A percentile compares a stretch with the other conserved stretches of the same genome.
phyloP scores from a whole-genome alignment of 2,797 vertebrate species.

The Rhynchotus rufescens region DNA sequence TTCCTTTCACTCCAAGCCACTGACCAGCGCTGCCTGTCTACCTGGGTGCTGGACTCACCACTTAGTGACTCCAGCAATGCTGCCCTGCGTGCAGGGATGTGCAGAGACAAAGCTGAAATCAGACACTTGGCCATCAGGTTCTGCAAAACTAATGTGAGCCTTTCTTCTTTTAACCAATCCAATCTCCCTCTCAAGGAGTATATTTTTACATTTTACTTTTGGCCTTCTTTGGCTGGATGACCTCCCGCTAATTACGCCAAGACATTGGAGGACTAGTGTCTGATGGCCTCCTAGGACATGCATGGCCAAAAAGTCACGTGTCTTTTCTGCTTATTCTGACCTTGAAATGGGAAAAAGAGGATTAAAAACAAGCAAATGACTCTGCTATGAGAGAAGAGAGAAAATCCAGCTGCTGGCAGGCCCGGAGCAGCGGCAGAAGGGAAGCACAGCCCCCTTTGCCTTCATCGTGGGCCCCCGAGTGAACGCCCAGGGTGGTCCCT shows the following conservation, averaged over 20 bases:
- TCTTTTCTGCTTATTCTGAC: conserved; percentile 48
- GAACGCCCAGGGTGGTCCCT: not conserved
- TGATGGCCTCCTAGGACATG: not conserved
- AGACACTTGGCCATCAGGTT: not conserved
- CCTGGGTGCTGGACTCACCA: accelerated
- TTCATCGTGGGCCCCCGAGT: not conserved
- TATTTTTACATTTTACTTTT: conserved; percentile 1
- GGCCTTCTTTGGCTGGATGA: conserved; percentile 23
- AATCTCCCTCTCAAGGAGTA: not conserved
- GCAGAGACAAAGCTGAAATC: not conserved
- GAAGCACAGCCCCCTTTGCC: accelerated
- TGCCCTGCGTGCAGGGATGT: not conserved
- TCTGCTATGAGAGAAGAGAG: conserved; percentile 25
- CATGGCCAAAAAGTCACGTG: conserved; percentile 13
- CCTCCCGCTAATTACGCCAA: not conserved
- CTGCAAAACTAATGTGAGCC: not conserved
- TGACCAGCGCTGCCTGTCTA: not conserved
- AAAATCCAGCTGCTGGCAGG: conserved; percentile 50
- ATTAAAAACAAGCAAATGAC: conserved; percentile 49
- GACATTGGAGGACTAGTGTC: not conserved
- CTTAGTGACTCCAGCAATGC: not conserved
- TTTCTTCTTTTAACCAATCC: not conserved
- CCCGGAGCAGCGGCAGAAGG: not conserved
- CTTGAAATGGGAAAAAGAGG: conserved; percentile 33
- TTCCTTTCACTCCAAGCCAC: not conserved